These are phyloP conservation scores for Dusona sp. DNA, from an alignment of 2,888 invertebrate species.

Conservation along the genomic window DNA sequence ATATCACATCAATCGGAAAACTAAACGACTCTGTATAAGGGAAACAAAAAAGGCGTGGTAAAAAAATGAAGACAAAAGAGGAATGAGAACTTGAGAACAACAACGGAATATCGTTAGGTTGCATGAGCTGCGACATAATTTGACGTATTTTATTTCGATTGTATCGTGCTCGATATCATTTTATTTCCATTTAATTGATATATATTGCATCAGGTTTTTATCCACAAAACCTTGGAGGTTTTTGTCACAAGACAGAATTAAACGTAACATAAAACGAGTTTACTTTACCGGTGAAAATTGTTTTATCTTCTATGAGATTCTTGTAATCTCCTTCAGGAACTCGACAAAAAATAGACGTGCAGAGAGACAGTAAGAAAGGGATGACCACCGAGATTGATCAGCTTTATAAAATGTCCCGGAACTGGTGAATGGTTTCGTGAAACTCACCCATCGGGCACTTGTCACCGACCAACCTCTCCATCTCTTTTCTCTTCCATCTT, in stretches of 20 bases:
- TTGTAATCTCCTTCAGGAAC: neutral
- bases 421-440: neutral
- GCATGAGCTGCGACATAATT: neutral
- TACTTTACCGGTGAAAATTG: neutral
- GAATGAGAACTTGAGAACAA: neutral
- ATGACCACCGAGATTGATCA: constrained; percentile 31
- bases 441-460: constrained; percentile 52
- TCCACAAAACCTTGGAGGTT: neutral
- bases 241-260: neutral
- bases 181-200: neutral
- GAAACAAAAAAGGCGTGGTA: neutral
- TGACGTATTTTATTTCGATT: neutral
- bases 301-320: neutral
- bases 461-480: constrained; percentile 54
- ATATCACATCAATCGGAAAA: constrained; percentile 23
- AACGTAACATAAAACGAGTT: neutral
- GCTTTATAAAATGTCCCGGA: constrained; percentile 53
- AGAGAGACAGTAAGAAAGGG: neutral
- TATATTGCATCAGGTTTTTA: neutral
- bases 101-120: neutral
- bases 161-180: neutral
- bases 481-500: constrained; percentile 52
- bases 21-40: neutral
- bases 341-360: neutral
- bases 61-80: neutral